Evolutionary conservation across 2,113 vertebrate genomes (phyloP).

Genomic region (Hepsetus odoe): DNA sequence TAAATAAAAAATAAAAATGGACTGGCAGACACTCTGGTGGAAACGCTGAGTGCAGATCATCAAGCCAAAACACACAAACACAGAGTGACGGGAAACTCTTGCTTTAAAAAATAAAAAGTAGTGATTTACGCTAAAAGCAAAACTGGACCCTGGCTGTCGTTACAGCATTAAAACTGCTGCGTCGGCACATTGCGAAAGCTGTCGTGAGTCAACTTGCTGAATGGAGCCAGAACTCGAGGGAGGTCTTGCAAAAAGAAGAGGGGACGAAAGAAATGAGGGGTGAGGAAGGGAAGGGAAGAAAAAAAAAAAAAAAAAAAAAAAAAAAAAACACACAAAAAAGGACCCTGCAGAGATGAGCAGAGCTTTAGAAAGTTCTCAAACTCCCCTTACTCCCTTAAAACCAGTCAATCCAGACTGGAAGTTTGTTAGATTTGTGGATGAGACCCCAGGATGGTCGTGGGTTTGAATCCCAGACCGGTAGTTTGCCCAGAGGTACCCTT

Average conservation of each 20-base stretch:
- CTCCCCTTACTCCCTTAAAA: too few relatives aligned
- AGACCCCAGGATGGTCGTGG: too few relatives aligned
- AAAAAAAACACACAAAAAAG: neutral
- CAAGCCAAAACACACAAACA: neutral
- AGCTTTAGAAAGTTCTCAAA: neutral
- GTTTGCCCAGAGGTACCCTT: too few relatives aligned
- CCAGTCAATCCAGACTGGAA: too few relatives aligned
- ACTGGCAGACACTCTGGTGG: neutral
- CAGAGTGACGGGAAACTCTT: neutral
- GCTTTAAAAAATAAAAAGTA: neutral
- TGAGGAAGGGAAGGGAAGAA: neutral
- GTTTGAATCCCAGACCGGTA: too few relatives aligned
- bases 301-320: neutral
- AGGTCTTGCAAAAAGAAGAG: neutral
- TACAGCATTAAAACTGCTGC: neutral
- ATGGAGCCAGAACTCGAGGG: neutral
- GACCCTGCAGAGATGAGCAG: neutral
- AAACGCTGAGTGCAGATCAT: neutral
- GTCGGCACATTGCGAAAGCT: neutral
- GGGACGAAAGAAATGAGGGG: neutral
- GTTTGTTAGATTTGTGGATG: too few relatives aligned
- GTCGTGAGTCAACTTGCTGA: neutral
- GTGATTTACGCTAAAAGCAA: slow-evolving; percentile 7
- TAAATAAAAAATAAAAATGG: neutral
- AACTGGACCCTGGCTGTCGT: slow-evolving; percentile 16